Evolutionary conservation across 30 jellyfish, hydroid and myxozoan species (phyloP).

Genomic region (Pseudorhiza aurosa): DNA sequence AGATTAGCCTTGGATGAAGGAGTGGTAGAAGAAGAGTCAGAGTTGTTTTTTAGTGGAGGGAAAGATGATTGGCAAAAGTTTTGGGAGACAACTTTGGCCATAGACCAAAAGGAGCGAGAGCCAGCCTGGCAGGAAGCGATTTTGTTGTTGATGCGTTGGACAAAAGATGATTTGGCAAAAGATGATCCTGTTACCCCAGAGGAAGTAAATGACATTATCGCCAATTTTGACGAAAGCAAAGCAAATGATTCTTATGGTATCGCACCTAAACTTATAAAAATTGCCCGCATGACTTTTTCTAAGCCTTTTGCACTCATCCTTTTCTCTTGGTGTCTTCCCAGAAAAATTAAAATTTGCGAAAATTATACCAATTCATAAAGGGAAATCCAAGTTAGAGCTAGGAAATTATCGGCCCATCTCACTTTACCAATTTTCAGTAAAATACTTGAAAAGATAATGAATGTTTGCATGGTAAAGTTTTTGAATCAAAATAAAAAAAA

Average conservation of each 20-base stretch:
- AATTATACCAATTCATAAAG: slow-evolving; percentile 29
- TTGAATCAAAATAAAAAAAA: background rate
- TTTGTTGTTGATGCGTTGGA: too few relatives aligned
- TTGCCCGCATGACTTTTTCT: slow-evolving; percentile 8
- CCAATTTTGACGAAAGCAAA: slow-evolving; percentile 30
- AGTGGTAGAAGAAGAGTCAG: too few relatives aligned
- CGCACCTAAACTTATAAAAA: slow-evolving; percentile 10
- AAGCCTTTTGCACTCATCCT: slow-evolving; percentile 27
- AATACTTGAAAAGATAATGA: slow-evolving; percentile 16
- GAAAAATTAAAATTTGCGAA: slow-evolving; percentile 46
- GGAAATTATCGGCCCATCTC: slow-evolving; percentile 48
- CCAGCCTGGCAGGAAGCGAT: too few relatives aligned
- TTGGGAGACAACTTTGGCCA: too few relatives aligned
- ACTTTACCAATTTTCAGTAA: slow-evolving; percentile 12
- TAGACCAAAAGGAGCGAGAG: too few relatives aligned
- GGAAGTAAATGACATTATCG: slow-evolving; percentile 22
- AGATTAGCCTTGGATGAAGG: too few relatives aligned
- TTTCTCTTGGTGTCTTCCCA: slow-evolving; percentile 43
- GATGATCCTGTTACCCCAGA: slow-evolving; percentile 22
- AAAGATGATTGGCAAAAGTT: too few relatives aligned
- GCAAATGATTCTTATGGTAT: slow-evolving; percentile 29
- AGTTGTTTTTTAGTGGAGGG: too few relatives aligned
- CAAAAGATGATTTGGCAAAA: too few relatives aligned
- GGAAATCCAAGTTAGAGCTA: slow-evolving; percentile 22
- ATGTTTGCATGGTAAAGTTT: slow-evolving; percentile 27